A percentile compares a stretch with the other conserved stretches of the same genome.
These are phyloP conservation scores for Enteromius anoplus DNA, from an alignment of 2,797 vertebrate genomes.

Conservation along the genomic window DNA sequence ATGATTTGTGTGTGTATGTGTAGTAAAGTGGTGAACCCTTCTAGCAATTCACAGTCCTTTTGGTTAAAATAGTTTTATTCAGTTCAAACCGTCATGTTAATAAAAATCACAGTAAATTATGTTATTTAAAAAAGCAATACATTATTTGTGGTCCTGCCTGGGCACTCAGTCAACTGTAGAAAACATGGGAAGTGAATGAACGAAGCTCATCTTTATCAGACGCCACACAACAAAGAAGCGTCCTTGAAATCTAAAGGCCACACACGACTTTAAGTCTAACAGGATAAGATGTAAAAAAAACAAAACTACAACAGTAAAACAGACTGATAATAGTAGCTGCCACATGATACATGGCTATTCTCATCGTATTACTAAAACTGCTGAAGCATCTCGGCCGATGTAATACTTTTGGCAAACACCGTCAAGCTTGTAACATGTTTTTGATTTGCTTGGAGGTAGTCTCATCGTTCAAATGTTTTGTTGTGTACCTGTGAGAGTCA, in stretches of 20 bases:
- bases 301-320: conserved; percentile 54
- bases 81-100: conserved; percentile 46
- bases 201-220: not conserved
- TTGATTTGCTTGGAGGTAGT: conserved; percentile 98
- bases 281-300: conserved; percentile 68
- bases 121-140: conserved; percentile 18
- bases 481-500: conserved; percentile 87
- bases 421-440: conserved; percentile 86
- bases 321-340: conserved; percentile 81
- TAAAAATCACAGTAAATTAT: conserved; percentile 47
- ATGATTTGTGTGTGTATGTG: not conserved
- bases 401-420: conserved; percentile 62
- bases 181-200: conserved; percentile 33
- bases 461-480: conserved; percentile 98
- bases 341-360: conserved; percentile 79
- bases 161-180: conserved; percentile 27
- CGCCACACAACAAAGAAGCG: conserved; percentile 2
- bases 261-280: conserved; percentile 79
- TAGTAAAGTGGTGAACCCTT: not conserved
- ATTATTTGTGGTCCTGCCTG: conserved; percentile 20
- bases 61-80: conserved; percentile 56
- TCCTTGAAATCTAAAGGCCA: conserved; percentile 76
- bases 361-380: conserved; percentile 67
- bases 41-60: not conserved
- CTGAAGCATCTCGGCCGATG: conserved; percentile 17